A percentile compares a stretch with the other conserved stretches of the same genome.
Evolutionary conservation across 2,113 vertebrate species (phyloP).

Genomic region (Todiramphus chloris): DNA sequence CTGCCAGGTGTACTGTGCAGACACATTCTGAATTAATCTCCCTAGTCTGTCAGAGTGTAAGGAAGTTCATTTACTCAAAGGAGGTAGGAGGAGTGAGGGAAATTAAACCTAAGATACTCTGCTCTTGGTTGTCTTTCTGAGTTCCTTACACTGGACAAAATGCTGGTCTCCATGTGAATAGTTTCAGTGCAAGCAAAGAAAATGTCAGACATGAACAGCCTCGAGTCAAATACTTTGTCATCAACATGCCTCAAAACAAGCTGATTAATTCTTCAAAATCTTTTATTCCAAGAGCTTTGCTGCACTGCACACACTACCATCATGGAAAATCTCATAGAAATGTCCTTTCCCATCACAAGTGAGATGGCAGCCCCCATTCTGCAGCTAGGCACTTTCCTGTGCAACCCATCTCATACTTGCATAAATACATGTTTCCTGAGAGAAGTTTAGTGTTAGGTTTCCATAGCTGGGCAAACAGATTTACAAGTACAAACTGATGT

Average conservation of each 20-base stretch:
- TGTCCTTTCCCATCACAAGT: background rate
- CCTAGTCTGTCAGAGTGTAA: constrained; percentile 17
- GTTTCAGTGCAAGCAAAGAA: background rate
- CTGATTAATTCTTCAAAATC: background rate
- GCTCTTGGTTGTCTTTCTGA: background rate
- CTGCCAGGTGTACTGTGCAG: constrained; percentile 59
- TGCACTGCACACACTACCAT: background rate
- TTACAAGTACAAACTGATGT: background rate
- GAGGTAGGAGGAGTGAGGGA: background rate
- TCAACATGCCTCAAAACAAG: constrained; percentile 1
- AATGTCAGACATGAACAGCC: background rate
- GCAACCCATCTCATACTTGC: background rate
- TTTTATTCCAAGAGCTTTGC: constrained; percentile 12
- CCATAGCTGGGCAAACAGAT: background rate
- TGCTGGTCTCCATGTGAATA: background rate
- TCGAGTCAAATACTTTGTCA: background rate
- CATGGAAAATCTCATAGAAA: background rate
- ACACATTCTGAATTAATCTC: constrained; percentile 65
- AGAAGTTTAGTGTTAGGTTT: background rate
- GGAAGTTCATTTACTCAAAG: constrained; percentile 56
- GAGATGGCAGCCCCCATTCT: background rate
- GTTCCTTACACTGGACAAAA: constrained; percentile 13
- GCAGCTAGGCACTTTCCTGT: background rate
- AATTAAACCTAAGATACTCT: background rate
- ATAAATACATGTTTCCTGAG: background rate